phyloP scores from a whole-genome alignment of 1,140 invertebrate genomes.

The Drosophila azteca region DNA sequence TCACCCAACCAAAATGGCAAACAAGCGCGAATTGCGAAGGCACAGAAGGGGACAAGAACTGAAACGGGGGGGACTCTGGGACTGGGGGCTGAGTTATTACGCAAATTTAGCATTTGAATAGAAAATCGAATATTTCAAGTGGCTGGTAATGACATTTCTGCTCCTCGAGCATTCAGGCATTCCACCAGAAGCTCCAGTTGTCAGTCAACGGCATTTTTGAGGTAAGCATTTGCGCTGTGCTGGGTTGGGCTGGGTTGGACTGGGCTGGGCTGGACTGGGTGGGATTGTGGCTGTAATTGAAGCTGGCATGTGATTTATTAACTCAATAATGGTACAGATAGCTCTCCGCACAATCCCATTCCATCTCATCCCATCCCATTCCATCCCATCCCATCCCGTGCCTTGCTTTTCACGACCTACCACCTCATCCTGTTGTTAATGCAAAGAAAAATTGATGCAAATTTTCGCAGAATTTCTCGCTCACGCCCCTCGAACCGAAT shows the following conservation, averaged over 20 bases:
- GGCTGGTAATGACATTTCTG: constrained; percentile 70
- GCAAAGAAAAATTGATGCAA: constrained; percentile 71
- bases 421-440: constrained; percentile 41
- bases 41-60: constrained; percentile 7
- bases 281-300: constrained; percentile 54
- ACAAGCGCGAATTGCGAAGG: constrained; percentile 45
- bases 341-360: constrained; percentile 14
- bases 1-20: constrained; percentile 52
- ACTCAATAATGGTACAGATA: constrained; percentile 67
- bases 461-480: constrained; percentile 43
- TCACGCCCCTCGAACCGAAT: constrained; percentile 21
- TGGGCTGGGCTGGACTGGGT: background rate
- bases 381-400: background rate
- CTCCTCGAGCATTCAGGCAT: constrained; percentile 29
- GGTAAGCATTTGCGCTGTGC: constrained; percentile 37
- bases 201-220: constrained; percentile 55
- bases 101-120: constrained; percentile 75
- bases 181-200: constrained; percentile 24
- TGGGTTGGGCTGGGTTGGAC: background rate
- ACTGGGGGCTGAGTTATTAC: constrained; percentile 56
- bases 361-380: background rate
- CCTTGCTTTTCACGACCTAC: background rate
- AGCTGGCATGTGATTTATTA: constrained; percentile 74
- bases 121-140: constrained; percentile 76
- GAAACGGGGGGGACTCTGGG: background rate